Evolutionary conservation across 2,888 invertebrate species (phyloP).

Genomic region (Petrolisthes cinctipes): DNA sequence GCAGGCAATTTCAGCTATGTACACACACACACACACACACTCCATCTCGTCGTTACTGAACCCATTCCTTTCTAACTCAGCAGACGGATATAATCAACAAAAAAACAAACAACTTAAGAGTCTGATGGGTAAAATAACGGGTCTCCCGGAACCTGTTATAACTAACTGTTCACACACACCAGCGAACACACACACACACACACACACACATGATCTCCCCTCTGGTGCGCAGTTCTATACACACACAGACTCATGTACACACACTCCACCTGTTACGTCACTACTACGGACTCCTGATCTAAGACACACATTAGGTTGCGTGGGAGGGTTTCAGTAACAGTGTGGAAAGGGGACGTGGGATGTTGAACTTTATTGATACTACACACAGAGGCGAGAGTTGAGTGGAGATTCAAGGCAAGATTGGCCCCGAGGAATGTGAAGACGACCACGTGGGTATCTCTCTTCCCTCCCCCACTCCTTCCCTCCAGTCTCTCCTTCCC

Average conservation of each 20-base stretch:
- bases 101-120: too few relatives aligned
- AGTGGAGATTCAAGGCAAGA: not conserved
- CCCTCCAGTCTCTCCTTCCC: not conserved
- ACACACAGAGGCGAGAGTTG: not conserved
- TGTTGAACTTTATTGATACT: not conserved
- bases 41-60: not conserved
- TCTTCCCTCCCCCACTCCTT: not conserved
- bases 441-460: not conserved
- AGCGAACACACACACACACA: not conserved
- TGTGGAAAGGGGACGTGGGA: not conserved
- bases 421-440: not conserved
- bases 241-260: not conserved
- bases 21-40: slow-evolving; percentile 10
- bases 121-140: too few relatives aligned
- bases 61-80: not conserved
- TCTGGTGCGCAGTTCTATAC: too few relatives aligned
- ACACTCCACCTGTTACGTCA: not conserved
- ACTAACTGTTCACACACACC: not conserved
- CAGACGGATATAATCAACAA: too few relatives aligned
- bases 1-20: too few relatives aligned
- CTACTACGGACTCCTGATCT: not conserved
- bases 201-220: not conserved
- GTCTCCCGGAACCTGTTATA: too few relatives aligned
- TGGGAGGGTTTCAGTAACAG: not conserved
- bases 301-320: not conserved